Evolutionary conservation across 2,888 invertebrate species (phyloP).

Genomic region (Globia sparganii): DNA sequence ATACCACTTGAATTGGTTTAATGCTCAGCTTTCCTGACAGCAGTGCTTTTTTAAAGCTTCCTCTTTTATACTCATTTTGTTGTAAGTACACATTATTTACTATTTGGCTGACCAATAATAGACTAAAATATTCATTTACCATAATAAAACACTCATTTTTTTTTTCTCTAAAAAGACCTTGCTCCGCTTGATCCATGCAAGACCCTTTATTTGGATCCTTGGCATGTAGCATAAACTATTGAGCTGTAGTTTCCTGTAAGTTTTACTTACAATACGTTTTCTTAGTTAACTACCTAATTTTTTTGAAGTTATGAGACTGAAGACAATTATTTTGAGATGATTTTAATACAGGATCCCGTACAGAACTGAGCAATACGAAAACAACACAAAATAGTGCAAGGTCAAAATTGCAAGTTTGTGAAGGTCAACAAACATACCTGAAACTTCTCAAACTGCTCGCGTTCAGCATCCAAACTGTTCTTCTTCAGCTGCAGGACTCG

Average conservation of each 20-base stretch:
- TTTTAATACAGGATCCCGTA: background rate
- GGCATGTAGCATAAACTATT: background rate
- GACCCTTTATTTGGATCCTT: conserved; percentile 14
- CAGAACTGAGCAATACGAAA: background rate
- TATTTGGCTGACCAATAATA: background rate
- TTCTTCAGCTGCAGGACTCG: conserved; percentile 93
- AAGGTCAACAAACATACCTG: conserved; percentile 90
- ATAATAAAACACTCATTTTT: background rate
- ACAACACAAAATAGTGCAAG: conserved; percentile 43
- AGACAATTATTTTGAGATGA: background rate
- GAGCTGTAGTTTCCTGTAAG: conserved; percentile 20
- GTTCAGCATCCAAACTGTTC: conserved; percentile 94
- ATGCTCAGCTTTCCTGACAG: background rate
- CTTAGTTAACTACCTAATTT: background rate
- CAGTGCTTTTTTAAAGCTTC: background rate
- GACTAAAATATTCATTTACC: background rate
- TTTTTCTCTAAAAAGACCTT: background rate
- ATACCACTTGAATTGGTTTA: background rate
- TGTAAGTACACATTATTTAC: background rate
- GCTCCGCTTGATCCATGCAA: conserved; percentile 1
- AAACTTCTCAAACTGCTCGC: conserved; percentile 95
- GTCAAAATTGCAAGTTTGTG: conserved; percentile 42
- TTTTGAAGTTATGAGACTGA: background rate
- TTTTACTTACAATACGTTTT: background rate
- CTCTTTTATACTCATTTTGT: background rate